Evolutionary conservation across 2,797 vertebrate species (phyloP).

Genomic region (Cossypha polioptera): DNA sequence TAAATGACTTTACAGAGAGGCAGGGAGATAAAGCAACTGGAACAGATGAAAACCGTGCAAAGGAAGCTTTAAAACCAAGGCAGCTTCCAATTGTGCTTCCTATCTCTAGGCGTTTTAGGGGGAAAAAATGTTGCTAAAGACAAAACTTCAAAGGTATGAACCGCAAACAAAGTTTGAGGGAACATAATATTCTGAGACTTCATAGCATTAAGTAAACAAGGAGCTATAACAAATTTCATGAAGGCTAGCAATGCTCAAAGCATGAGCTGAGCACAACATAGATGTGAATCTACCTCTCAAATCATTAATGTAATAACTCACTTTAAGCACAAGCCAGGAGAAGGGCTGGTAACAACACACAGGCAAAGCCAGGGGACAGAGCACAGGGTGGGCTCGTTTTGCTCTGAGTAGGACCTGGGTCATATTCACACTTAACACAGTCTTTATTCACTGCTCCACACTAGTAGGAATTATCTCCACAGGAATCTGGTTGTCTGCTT

Average conservation of each 20-base stretch:
- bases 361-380: not conserved
- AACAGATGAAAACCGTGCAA: not conserved
- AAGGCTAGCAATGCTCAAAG: not conserved
- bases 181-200: not conserved
- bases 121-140: not conserved
- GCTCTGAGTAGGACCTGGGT: not conserved
- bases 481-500: not conserved
- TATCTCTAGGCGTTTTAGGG: not conserved
- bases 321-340: not conserved
- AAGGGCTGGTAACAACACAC: not conserved
- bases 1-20: conserved; percentile 11
- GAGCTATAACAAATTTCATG: not conserved
- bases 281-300: not conserved
- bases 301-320: not conserved
- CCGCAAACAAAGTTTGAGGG: not conserved
- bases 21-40: not conserved
- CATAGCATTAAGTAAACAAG: not conserved
- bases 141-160: not conserved
- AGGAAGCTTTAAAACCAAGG: not conserved
- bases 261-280: not conserved
- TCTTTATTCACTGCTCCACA: not conserved
- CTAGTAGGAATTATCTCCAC: not conserved
- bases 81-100: not conserved
- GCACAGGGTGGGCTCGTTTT: not conserved
- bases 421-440: not conserved